Conservation (phyloP, 2,113 vertebrate species). For the Notarius lentiginosus region DNA sequence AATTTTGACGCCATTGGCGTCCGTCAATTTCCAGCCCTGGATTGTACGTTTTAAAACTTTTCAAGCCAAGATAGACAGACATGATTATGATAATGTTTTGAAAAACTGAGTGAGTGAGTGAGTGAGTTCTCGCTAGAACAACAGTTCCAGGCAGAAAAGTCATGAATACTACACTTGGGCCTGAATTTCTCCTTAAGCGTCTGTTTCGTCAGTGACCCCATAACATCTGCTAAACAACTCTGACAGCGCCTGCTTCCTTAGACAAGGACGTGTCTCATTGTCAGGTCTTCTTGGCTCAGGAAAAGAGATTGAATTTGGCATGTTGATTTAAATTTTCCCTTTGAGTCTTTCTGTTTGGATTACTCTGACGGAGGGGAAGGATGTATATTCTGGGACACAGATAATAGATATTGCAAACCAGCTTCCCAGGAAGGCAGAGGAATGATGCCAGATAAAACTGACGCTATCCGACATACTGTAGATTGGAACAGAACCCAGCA, state of each 20-base stretch:
- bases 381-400: conserved; percentile 33
- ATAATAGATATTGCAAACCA: conserved; percentile 44
- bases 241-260: not conserved
- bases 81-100: not conserved
- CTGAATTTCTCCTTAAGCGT: conserved; percentile 1
- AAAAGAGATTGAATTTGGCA: conserved; percentile 43
- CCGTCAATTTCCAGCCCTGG: not conserved
- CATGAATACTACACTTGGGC: not conserved
- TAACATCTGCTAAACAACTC: conserved; percentile 15
- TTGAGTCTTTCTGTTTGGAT: conserved; percentile 34
- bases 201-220: conserved; percentile 16
- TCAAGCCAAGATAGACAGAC: not conserved
- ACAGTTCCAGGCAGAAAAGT: not conserved
- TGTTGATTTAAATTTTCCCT: conserved; percentile 32
- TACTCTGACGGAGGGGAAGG: conserved; percentile 20
- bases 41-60: not conserved
- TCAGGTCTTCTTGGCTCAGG: conserved; percentile 25
- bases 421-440: conserved; percentile 42
- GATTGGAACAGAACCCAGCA: conserved; percentile 21
- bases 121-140: not conserved
- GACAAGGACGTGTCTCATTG: conserved; percentile 16
- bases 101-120: not conserved
- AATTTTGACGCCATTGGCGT: too few relatives aligned
- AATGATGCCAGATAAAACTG: conserved; percentile 44
- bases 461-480: conserved; percentile 22